Evolutionary conservation across 2,888 invertebrate genomes (phyloP), one percentile per base, ranked within the genome.

Genomic region (Brenthis daphne): DNA sequence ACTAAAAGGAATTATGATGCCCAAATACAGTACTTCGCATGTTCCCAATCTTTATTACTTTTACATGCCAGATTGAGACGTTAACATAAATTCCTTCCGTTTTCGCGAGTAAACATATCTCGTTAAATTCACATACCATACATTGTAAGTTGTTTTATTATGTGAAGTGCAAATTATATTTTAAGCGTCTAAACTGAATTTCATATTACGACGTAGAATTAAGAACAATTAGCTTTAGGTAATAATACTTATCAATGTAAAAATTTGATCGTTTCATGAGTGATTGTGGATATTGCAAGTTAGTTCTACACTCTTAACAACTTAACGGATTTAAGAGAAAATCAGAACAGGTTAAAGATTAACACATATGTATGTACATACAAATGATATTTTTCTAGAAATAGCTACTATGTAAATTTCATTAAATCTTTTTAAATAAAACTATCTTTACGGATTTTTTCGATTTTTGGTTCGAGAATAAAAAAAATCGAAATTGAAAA

Each of bases 1-100:
- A 69, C 67, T 71, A 60, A 66, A 66, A 69, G 55, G 63, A 66
- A 66, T 71, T 71, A 69, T 71, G 71, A 69, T 71, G 57, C 69
- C 66, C 60, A 63, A 71, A 66, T 60, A 71, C 64, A 57, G 68
- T 63, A 60, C 68, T 65, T 64, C 65, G 71, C 66, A 56, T 64
- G 69, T 64, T 29, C 57, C 64, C 66, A 58, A 68, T 69, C 64
- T 71, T 71, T 71, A 71, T 66, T 71, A 64, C 66, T 60, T 69
- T 66, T 63, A 68, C 65, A 65, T 58, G 58, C 55, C 65, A 64
- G 64, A 66, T 66, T 71, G 71, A 69, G 69, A 69, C 57, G 71
- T 71, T 69, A 65, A 56, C 64, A 66, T 69, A 66, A 64, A 71
- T 69, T 69, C 50, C 61, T 68, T 57, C 61, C 24, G 65, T 58